Conservation (phyloP, 2,113 vertebrate genomes). For the Nerophis lumbriciformis region DNA sequence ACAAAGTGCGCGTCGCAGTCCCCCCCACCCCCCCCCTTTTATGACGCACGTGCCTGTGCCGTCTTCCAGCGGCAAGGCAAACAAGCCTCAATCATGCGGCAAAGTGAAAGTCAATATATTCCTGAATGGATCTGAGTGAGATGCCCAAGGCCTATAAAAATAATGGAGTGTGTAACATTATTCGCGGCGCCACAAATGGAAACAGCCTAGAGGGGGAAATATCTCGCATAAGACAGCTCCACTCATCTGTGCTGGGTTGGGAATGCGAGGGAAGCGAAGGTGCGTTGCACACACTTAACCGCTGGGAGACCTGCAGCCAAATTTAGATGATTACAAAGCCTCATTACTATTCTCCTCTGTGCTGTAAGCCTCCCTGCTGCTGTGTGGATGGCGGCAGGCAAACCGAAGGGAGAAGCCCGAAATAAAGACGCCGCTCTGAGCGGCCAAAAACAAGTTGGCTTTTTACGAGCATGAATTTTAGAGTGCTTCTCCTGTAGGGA, state of each 20-base stretch:
- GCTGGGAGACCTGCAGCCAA: slow-evolving; percentile 46
- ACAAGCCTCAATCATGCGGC: slow-evolving; percentile 63
- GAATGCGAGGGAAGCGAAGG: slow-evolving; percentile 21
- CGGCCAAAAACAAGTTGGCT: neutral
- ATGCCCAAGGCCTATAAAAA: slow-evolving; percentile 60
- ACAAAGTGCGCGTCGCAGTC: slow-evolving; percentile 6
- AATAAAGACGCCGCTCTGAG: neutral
- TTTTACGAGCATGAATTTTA: neutral
- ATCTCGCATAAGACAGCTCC: slow-evolving; percentile 50
- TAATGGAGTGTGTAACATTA: slow-evolving; percentile 68
- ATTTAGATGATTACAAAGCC: slow-evolving; percentile 59
- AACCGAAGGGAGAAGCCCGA: slow-evolving; percentile 3
- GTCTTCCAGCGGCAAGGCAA: slow-evolving; percentile 39
- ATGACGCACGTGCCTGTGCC: slow-evolving; percentile 3
- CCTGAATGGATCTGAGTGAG: slow-evolving; percentile 59
- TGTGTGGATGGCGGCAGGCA: slow-evolving; percentile 5
- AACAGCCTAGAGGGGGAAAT: slow-evolving; percentile 56
- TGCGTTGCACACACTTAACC: slow-evolving; percentile 46
- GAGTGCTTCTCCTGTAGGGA: neutral
- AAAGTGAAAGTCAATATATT: slow-evolving; percentile 69
- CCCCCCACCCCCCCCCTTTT: slow-evolving; percentile 19
- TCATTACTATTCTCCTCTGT: slow-evolving; percentile 47
- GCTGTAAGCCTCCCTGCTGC: slow-evolving; percentile 12
- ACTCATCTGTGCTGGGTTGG: slow-evolving; percentile 48
- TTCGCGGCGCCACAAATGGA: slow-evolving; percentile 55